phyloP scores from a whole-genome alignment of 2,113 vertebrate species.

The Chamaetylas fuelleborni region DNA sequence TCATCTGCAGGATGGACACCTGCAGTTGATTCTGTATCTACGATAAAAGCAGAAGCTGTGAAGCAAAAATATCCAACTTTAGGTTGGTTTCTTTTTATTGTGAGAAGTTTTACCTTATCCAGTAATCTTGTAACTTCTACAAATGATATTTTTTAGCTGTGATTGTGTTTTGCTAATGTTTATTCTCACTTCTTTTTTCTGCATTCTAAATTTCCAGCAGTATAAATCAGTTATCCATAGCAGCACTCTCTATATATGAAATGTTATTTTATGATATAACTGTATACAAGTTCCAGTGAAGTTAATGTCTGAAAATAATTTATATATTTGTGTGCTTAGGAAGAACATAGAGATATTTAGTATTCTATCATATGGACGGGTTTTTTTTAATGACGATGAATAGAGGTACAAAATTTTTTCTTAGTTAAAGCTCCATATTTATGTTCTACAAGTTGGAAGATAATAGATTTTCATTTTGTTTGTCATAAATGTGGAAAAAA shows the following conservation, averaged over 20 bases:
- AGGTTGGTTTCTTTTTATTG: not conserved
- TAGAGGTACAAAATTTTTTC: not conserved
- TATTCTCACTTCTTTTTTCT: not conserved
- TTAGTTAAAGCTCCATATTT: not conserved
- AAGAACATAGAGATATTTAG: not conserved
- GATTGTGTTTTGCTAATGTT: not conserved
- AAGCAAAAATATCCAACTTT: not conserved
- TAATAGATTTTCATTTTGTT: not conserved
- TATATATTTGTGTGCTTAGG: not conserved
- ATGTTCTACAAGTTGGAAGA: not conserved
- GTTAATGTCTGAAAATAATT: not conserved
- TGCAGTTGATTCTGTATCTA: not conserved
- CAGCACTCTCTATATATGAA: not conserved
- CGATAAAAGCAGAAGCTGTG: not conserved
- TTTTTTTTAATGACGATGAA: not conserved
- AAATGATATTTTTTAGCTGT: not conserved
- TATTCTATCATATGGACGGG: not conserved
- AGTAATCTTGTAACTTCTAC: not conserved
- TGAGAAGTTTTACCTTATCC: not conserved
- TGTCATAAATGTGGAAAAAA: not conserved
- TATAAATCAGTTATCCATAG: not conserved
- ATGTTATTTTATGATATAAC: not conserved
- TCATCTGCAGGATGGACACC: not conserved
- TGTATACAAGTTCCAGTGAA: not conserved
- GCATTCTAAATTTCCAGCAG: not conserved